Base-by-base conservation (phyloP, 2,888 invertebrate genomes). In the Omphaloscelis lunosa region DNA sequence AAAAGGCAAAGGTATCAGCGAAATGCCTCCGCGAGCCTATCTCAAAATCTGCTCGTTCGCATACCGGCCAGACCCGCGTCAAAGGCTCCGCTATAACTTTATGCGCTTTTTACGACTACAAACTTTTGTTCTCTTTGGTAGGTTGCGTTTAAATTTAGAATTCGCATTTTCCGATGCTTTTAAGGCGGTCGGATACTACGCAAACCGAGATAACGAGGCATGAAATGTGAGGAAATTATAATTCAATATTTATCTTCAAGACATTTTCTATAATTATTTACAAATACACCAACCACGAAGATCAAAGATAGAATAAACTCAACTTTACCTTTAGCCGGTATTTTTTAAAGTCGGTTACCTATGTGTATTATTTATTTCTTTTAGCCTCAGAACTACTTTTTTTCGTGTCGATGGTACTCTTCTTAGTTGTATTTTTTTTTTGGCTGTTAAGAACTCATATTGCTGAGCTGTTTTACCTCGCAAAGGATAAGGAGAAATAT, bases 21-120 rank as follows among this genome's bases (percentile, higher is more conserved):
- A 88, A 86, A 85, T 86, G 76, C 79, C 83, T 74, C n/a, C 62
- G 73, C 63, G 63, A 68, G 75, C 75, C 82, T 85, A 78, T 87
- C 86, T 80, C 80, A 75, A 83, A 87, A 86, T 82, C 79, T 71
- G 72, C 72, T 77, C 82, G 77, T 68, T 84, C 67, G 80, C 77
- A 85, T 84, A 72, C 83, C 83, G 75, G 41, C 72, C 70, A 84
- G 72, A 61, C 78, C 86, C 75, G 80, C 71, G 71, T 82, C 84
- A 85, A 89, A 90, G 89, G 86, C 85, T 86, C 88, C 88, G 88
- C 80, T 86, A 85, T 90, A 90, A 84, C 86, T 87, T 90, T 88
- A 89, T 89, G 90, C 90, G 83, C 78, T 90, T 92, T 93, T 92
- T 91, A 92, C 91, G 90, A 90, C 90, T 80, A 79, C 69, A 87